Percentiles rank a stretch among this genome's conserved stretches.
phyloP scores from a whole-genome alignment of 2,888 invertebrate genomes.

The Copidosoma aretas region DNA sequence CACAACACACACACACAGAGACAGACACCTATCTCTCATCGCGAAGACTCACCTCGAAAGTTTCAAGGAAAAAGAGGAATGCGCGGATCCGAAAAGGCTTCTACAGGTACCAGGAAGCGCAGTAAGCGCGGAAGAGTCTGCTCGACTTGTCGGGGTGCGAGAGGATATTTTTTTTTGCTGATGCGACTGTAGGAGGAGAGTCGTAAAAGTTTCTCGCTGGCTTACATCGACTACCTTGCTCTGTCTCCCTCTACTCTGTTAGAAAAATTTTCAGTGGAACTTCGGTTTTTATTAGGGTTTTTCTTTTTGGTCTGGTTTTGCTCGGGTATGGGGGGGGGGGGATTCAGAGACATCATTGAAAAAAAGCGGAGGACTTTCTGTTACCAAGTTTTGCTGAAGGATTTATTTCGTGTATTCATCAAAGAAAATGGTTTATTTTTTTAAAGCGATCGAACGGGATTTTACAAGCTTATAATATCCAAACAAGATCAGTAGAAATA shows the following conservation, averaged over 20 bases:
- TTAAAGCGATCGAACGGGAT: too few relatives aligned
- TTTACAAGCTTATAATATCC: too few relatives aligned
- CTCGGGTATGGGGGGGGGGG: neutral
- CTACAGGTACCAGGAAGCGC: neutral
- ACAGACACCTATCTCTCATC: neutral
- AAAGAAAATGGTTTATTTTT: too few relatives aligned
- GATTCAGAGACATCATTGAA: constrained; percentile 10
- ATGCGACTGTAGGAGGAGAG: neutral
- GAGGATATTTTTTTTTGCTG: constrained; percentile 2
- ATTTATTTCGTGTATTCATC: too few relatives aligned
- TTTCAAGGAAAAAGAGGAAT: constrained; percentile 13
- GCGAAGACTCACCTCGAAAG: neutral
- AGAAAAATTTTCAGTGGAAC: constrained; percentile 18
- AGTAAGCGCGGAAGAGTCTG: constrained; percentile 1
- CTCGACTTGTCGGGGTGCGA: constrained; percentile 12
- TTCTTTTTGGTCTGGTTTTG: neutral
- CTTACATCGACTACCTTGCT: constrained; percentile 11
- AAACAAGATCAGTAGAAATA: too few relatives aligned
- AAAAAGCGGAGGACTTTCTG: neutral
- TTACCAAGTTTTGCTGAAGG: neutral
- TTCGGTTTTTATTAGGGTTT: constrained; percentile 21
- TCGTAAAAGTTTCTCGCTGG: constrained; percentile 24
- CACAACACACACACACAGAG: neutral
- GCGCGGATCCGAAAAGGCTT: constrained; percentile 12
- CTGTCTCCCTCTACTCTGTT: constrained; percentile 2